Conservation (phyloP, 2,797 vertebrate species). For the Parotocinclus haroldoi region DNA sequence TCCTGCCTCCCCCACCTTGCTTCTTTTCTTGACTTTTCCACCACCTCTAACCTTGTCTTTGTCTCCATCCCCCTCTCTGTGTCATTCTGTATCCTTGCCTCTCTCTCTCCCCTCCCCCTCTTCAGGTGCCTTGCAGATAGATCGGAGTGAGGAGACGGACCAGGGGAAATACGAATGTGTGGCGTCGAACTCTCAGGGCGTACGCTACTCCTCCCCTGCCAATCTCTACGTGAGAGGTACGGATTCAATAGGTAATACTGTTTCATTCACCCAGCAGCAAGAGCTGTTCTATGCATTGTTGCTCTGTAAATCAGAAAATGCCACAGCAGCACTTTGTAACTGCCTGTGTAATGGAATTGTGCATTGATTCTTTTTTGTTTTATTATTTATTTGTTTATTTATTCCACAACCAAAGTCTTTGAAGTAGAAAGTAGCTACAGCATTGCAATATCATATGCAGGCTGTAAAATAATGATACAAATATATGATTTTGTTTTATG, state of each 20-base stretch:
- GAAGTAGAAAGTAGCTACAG: not conserved
- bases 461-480: not conserved
- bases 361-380: not conserved
- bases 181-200: constrained; percentile 93
- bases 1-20: not conserved
- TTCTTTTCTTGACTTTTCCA: not conserved
- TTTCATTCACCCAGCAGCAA: constrained; percentile 15
- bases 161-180: constrained; percentile 98
- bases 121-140: constrained; percentile 92
- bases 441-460: not conserved
- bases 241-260: constrained; percentile 60
- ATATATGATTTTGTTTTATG: not conserved
- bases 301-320: not conserved
- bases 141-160: constrained; percentile 97
- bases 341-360: constrained; percentile 9
- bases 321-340: constrained; percentile 9
- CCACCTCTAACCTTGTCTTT: not conserved
- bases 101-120: constrained; percentile 22
- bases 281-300: not conserved
- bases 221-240: constrained; percentile 99
- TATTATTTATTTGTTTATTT: too few relatives aligned
- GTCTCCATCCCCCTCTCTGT: not conserved
- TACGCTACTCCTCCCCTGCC: constrained; percentile 94
- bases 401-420: not conserved
- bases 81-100: constrained; percentile 18